These are phyloP conservation scores for Drosophila sechellia DNA, from an alignment of 1,140 invertebrate species.

Conservation along the genomic window DNA sequence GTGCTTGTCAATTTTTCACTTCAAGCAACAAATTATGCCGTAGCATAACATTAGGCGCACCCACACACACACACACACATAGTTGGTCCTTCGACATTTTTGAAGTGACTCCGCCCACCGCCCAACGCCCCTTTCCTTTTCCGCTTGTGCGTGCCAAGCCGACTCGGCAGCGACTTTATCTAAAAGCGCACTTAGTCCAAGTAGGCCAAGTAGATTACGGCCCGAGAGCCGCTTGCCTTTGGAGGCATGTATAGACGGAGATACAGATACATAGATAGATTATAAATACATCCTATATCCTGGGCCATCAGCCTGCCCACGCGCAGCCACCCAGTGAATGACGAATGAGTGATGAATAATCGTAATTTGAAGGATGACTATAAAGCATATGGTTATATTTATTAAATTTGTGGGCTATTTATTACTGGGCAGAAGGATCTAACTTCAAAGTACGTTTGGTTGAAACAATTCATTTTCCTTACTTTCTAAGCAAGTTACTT, in stretches of 20 bases:
- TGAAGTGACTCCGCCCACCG: slow-evolving; percentile 16
- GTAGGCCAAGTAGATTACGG: slow-evolving; percentile 80
- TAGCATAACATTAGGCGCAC: slow-evolving; percentile 75
- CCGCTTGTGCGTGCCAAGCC: slow-evolving; percentile 67
- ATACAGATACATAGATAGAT: not conserved
- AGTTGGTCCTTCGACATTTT: slow-evolving; percentile 38
- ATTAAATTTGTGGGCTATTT: slow-evolving; percentile 17
- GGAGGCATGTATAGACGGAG: slow-evolving; percentile 1
- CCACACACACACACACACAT: slow-evolving; percentile 32
- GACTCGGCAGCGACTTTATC: slow-evolving; percentile 74
- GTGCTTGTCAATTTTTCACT: slow-evolving; percentile 81
- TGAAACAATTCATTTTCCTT: too few relatives aligned
- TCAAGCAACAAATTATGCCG: slow-evolving; percentile 81
- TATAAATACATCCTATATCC: not conserved
- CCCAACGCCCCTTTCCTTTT: slow-evolving; percentile 4
- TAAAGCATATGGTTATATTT: slow-evolving; percentile 23
- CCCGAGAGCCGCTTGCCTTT: slow-evolving; percentile 59
- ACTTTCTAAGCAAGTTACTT: too few relatives aligned
- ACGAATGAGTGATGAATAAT: slow-evolving; percentile 34
- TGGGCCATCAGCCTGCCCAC: not conserved
- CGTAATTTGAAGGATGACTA: slow-evolving; percentile 22
- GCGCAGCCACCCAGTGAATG: slow-evolving; percentile 4
- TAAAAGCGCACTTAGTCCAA: slow-evolving; percentile 81
- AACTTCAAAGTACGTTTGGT: too few relatives aligned
- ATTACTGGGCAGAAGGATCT: slow-evolving; percentile 14